Evolutionary conservation across 2,113 vertebrate species (phyloP), one percentile per base, ranked within the genome.

Genomic region (Gila orcuttii): DNA sequence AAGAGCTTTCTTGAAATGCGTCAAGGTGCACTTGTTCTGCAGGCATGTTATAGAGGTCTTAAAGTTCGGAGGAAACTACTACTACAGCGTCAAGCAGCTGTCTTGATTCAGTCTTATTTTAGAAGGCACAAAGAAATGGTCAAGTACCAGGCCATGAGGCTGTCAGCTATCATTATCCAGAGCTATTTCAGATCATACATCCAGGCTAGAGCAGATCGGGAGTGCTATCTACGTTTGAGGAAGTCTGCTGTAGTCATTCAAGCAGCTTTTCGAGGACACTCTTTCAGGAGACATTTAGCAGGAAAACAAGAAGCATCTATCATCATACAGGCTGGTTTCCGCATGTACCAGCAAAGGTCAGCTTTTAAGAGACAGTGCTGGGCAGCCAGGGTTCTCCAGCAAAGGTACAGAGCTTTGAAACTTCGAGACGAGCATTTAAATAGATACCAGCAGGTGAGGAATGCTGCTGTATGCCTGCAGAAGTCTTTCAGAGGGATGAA

Each of bases 141-240:
- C 7, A 95, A 93, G 52, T 99, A 95, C 25, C 88, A 3, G 36
- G 90, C 93, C 85, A 93, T 96, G 93, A 92, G 89, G 82, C 52
- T 86, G 71, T 95, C 97, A 1, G 92, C 95, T 45, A 7, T 94
- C 21, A 17, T 94, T 74, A 95, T 98, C 90, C 96, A 99, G 88
- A 93, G 89, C 78, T 84, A 76, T 28, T 97, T 94, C 17, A 93
- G 95, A 85, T 93, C 94, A 3, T 87, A 86, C 62, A 0, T 79
- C 77, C 77, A 92, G 52, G 90, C 94, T 4, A 94, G 85, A 77
- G 15, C 1, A 4, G 92, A 95, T 3, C 91, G 55, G 2, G 85
- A 87, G 13, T 88, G 77, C 1, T 97, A 95, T 85, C 39, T 95
- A 6, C 64, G 25, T 7, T 10, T 92, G 0, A 92, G 77, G 89